These are phyloP conservation scores for Sceloporus tristichus DNA, from an alignment of 2,113 vertebrate species.

Conservation along the genomic window DNA sequence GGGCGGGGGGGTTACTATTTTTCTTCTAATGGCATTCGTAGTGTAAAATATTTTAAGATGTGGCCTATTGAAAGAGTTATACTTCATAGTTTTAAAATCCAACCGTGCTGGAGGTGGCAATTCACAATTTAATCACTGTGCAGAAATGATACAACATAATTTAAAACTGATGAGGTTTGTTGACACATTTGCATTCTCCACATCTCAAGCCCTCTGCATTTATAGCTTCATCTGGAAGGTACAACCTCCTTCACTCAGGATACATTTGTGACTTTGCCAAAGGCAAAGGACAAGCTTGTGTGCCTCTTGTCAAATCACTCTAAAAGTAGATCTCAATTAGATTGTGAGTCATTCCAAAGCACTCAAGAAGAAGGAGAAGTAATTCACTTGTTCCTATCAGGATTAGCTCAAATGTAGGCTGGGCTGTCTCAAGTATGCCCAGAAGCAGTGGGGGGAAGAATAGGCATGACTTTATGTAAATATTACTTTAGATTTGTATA, in stretches of 20 bases:
- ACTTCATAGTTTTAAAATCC: slow-evolving; percentile 33
- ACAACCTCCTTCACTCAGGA: neutral
- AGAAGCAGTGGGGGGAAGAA: neutral
- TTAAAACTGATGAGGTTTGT: slow-evolving; percentile 4
- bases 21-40: neutral
- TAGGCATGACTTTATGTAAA: neutral
- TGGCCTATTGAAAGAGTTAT: slow-evolving; percentile 16
- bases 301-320: slow-evolving; percentile 5
- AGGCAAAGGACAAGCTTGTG: slow-evolving; percentile 18
- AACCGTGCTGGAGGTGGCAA: neutral
- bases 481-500: neutral
- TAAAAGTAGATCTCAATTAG: slow-evolving; percentile 32
- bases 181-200: neutral
- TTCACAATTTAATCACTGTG: neutral
- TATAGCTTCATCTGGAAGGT: slow-evolving; percentile 29
- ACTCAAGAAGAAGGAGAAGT: slow-evolving; percentile 7
- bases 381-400: neutral
- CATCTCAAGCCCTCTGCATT: slow-evolving; percentile 2
- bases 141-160: neutral
- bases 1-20: neutral
- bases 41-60: neutral
- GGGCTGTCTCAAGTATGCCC: neutral
- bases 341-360: slow-evolving; percentile 28
- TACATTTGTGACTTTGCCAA: slow-evolving; percentile 36
- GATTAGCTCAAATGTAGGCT: slow-evolving; percentile 9